Evolutionary conservation across 2,797 vertebrate species (phyloP).

Genomic region (Enteromius viviparus): DNA sequence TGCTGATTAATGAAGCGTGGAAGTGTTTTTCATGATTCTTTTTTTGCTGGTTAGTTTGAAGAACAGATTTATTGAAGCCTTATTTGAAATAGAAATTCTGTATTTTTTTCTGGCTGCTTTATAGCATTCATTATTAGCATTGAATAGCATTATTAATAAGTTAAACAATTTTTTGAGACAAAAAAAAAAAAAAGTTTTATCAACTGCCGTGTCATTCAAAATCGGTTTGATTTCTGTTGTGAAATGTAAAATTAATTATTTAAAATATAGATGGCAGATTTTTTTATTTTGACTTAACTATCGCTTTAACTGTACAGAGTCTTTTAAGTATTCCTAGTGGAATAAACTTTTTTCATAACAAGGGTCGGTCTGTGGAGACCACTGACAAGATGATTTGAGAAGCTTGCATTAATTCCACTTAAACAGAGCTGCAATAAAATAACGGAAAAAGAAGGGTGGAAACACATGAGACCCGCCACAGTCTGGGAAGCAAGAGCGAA

Average conservation of each 20-base stretch:
- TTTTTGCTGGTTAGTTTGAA: not conserved
- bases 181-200: not conserved
- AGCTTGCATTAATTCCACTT: conserved; percentile 56
- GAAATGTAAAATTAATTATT: not conserved
- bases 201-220: not conserved
- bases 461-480: conserved; percentile 42
- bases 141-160: no score
- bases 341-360: conserved; percentile 51
- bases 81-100: not conserved
- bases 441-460: conserved; percentile 47
- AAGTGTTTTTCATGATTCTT: not conserved
- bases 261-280: not conserved
- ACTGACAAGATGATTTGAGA: conserved; percentile 62
- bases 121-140: no score
- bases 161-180: no score
- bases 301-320: conserved; percentile 9
- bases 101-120: no score
- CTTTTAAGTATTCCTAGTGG: conserved; percentile 24
- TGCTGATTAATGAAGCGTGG: not conserved
- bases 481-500: conserved; percentile 38
- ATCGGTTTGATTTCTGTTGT: not conserved
- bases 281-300: not conserved
- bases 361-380: conserved; percentile 46
- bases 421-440: conserved; percentile 52
- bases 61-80: not conserved